Base-by-base conservation (phyloP, 2,113 vertebrate species). In the Ancistrus triradiatus region DNA sequence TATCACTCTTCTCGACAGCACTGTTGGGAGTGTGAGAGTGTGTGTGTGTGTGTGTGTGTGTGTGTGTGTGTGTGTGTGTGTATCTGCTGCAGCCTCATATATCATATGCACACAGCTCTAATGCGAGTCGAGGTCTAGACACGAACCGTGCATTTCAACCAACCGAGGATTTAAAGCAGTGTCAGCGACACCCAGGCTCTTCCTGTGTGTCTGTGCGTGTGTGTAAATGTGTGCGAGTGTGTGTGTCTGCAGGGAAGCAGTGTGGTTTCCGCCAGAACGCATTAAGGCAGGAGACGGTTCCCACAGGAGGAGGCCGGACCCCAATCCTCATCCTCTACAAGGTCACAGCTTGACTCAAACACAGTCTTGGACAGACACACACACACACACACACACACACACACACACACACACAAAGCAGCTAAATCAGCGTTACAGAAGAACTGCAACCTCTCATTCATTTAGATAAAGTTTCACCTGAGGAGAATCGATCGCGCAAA, bases 201-300 rank as follows among this genome's bases (percentile, higher is more conserved):
- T 33, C 33, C 22, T 60, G 19, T 10, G 22, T 55, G 40, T 31
- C 27, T 60, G 42, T 50, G 21, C 37, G 61, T 37, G 59, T 21
- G 52, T 66, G 59, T 51, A 25, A 61, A 55, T 35, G 37, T 63
- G 19, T 6, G 42, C 58, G 35, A 31, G 49, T 47, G 21, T 65
- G 63, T 63, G 64, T 13, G 22, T 84, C 80, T 81, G 75, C 51
- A 72, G 59, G 82, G 80, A 78, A 69, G 78, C 82, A 77, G 84
- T 83, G 83, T 84, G 84, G 81, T 87, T 79, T 74, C 86, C 85
- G 85, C 81, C 86, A 87, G 70, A 70, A 74, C 64, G 76, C 70
- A 84, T 89, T 86, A 87, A 78, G 79, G 72, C 73, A 83, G 78
- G n/a, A 84, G 72, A 81, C 71, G 75, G 71, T 78, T 74, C 76